A percentile compares a stretch with the other conserved stretches of the same genome.
These are phyloP conservation scores for Nothoprocta pentlandii DNA, from an alignment of 2,113 vertebrate species.

Conservation along the genomic window DNA sequence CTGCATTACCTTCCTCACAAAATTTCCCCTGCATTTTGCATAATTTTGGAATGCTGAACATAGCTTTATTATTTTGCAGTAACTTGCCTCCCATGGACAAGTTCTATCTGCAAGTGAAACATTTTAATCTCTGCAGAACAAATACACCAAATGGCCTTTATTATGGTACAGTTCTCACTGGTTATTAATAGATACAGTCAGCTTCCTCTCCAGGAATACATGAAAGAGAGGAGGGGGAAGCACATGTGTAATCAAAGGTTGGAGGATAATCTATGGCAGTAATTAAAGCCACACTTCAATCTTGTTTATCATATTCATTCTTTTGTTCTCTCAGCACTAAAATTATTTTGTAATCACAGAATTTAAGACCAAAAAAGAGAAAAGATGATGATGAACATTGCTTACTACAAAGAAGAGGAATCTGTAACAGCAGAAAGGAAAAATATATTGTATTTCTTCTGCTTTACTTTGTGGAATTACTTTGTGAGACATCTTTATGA, in stretches of 20 bases:
- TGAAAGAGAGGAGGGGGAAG: neutral
- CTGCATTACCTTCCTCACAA: neutral
- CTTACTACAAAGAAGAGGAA: neutral
- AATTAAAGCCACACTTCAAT: conserved; percentile 60
- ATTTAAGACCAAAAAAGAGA: neutral
- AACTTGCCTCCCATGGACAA: neutral
- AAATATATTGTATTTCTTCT: neutral
- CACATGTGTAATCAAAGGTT: conserved; percentile 32
- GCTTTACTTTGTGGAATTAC: neutral
- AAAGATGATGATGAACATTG: neutral
- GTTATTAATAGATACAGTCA: neutral
- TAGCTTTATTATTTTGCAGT: neutral
- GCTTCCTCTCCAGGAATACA: neutral
- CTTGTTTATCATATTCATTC: neutral
- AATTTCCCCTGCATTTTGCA: neutral
- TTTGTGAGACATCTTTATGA: neutral
- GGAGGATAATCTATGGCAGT: conserved; percentile 34
- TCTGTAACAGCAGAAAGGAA: neutral
- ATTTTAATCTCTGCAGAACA: neutral
- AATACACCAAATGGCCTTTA: neutral
- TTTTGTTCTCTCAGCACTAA: conserved; percentile 39
- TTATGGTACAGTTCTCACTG: neutral
- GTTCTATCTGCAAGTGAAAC: neutral
- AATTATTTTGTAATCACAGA: conserved; percentile 1
- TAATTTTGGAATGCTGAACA: neutral